Base-by-base conservation (phyloP, 2,888 invertebrate genomes). In the Panorpa germanica region DNA sequence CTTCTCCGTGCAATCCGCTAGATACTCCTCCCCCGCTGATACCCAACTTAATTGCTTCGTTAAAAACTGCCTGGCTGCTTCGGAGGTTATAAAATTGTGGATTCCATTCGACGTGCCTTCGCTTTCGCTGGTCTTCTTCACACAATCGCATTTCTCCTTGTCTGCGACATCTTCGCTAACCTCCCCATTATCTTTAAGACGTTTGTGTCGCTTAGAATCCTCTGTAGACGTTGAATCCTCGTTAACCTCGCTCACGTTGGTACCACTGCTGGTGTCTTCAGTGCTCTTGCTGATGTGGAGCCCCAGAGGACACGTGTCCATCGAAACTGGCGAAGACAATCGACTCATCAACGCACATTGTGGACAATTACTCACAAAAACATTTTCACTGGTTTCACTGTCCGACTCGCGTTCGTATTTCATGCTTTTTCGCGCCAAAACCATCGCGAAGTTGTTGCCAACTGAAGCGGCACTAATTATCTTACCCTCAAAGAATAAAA, bases 361-460 rank as follows among this genome's bases (percentile, higher is more conserved):
- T 31, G 70, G 67, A 48, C 73, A 74, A 37, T 65, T 65, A 39
- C 66, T 63, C 20, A 67, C 60, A 50, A 73, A 71, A 2, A 70
- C 65, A 43, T 70, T 68, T 42, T 66, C 65, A 44, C 63, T 61
- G 44, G 60, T 61, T 36, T 70, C 65, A 45, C 64, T 59, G 34
- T 69, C 66, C 22, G 65, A 66, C 40, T 71, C 70, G 19, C 53
- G 52, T 31, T 57, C 50, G 34, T 46, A 46, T 39, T 51, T 55
- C 8, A 61, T 62, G 48, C 61, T 60, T 47, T 70, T 73, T 37
- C 67, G 62, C n/a, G 68, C 66, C 42, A 77, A 63, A 28, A 70
- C 70, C 44, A 74, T 72, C 46, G 72, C 82, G 61, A 73, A 85
- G 45, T 77, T 70, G 34, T 63, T 61, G 5, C 86, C 86, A 33